Conservation (phyloP, 2,888 invertebrate genomes). For the Escarpia spicata region DNA sequence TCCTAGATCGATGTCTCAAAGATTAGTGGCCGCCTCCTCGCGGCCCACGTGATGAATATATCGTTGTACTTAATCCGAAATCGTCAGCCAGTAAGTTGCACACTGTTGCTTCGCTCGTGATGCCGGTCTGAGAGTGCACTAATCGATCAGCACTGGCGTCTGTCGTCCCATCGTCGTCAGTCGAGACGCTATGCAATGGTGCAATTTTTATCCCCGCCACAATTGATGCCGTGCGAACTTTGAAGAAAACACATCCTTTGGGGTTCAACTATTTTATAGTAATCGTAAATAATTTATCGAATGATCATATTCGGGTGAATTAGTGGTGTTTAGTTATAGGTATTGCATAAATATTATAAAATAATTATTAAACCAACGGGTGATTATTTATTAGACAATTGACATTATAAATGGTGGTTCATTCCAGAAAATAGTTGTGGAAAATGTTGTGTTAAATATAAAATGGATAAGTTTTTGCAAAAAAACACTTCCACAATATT, state of each 20-base stretch:
- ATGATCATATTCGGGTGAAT: neutral
- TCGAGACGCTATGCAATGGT: neutral
- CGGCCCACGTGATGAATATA: neutral
- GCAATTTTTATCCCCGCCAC: too few species aligned
- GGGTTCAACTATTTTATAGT: neutral
- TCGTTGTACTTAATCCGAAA: conserved; percentile 16
- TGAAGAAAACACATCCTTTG: neutral
- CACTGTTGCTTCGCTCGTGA: neutral
- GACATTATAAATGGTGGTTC: too few species aligned
- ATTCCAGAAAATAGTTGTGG: too few species aligned
- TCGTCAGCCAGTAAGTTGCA: neutral
- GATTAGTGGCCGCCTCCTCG: too few species aligned
- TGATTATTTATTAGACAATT: too few species aligned
- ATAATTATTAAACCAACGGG: too few species aligned
- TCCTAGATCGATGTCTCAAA: neutral
- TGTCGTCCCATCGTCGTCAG: neutral
- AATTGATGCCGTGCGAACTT: neutral
- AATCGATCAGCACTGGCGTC: neutral
- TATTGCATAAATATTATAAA: too few species aligned
- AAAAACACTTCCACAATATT: too few species aligned
- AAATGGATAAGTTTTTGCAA: too few species aligned
- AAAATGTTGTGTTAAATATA: too few species aligned
- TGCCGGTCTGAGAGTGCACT: neutral
- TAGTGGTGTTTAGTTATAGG: neutral
- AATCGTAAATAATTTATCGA: neutral